A percentile compares a stretch with the other conserved stretches of the same genome.
phyloP scores from a whole-genome alignment of 2,888 invertebrate species.

The Chromoteleia sp. region DNA sequence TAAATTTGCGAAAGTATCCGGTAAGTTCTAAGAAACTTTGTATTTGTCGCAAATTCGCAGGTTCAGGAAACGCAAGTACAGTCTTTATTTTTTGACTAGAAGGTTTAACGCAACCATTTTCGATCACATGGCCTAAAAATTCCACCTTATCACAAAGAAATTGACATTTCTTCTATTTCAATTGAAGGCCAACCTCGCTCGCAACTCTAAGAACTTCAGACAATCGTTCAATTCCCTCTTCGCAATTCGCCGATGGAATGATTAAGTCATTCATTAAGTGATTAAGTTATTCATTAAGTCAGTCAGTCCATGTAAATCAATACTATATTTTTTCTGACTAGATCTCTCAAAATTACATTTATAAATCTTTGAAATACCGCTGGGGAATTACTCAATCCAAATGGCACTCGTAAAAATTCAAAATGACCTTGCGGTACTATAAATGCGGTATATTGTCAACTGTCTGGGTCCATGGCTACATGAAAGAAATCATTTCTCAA shows the following conservation, averaged over 20 bases:
- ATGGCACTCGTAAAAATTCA: constrained; percentile 16
- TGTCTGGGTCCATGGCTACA: neutral
- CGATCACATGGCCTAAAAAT: neutral
- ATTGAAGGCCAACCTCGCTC: neutral
- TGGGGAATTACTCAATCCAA: too few relatives aligned
- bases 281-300: too few relatives aligned
- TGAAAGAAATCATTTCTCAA: constrained; percentile 7
- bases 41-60: constrained; percentile 49
- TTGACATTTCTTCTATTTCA: constrained; percentile 13
- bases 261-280: too few relatives aligned
- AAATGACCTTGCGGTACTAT: neutral
- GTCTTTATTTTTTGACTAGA: constrained; percentile 11
- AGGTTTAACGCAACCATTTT: constrained; percentile 12
- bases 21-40: constrained; percentile 69
- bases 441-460: constrained; percentile 9
- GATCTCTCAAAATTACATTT: too few relatives aligned
- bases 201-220: neutral
- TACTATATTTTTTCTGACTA: too few relatives aligned
- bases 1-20: constrained; percentile 70
- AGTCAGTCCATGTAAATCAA: too few relatives aligned
- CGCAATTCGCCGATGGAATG: too few relatives aligned
- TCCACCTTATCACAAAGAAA: neutral
- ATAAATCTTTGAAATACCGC: too few relatives aligned
- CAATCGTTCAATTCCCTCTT: too few relatives aligned
- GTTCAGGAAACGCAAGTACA: constrained; percentile 52